Evolutionary conservation across 2,797 vertebrate species (phyloP).

Genomic region (Aselliscus stoliczkanus): DNA sequence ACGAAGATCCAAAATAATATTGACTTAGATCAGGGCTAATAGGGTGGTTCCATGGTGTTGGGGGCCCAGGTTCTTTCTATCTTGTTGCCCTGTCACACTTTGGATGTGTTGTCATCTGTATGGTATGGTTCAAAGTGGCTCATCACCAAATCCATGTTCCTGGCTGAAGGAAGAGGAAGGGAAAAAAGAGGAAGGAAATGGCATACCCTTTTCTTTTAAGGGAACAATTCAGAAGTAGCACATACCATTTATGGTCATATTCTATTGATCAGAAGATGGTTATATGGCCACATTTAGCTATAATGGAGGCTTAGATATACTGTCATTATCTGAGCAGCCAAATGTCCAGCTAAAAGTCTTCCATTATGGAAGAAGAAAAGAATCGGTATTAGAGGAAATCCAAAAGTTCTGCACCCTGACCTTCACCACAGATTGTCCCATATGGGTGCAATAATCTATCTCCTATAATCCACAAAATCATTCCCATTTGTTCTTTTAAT

Average conservation of each 20-base stretch:
- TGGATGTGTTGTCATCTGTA: not conserved
- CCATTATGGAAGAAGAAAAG: not conserved
- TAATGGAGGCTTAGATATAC: not conserved
- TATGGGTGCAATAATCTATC: not conserved
- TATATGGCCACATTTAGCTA: not conserved
- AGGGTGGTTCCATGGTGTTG: not conserved
- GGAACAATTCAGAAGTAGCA: not conserved
- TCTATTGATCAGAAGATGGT: not conserved
- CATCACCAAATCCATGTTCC: not conserved
- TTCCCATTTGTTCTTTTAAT: conserved; percentile 30
- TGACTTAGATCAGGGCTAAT: not conserved
- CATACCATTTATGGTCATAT: not conserved
- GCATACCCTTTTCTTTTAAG: not conserved
- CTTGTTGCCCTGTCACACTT: not conserved
- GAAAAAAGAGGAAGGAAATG: not conserved
- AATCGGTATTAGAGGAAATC: not conserved
- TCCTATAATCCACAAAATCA: not conserved
- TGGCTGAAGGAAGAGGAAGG: not conserved
- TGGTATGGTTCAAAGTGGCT: not conserved
- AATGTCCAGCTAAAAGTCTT: not conserved
- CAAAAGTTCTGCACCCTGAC: not conserved
- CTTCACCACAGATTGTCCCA: not conserved
- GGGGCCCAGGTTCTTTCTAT: not conserved
- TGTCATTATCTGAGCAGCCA: not conserved
- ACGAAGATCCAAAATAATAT: not conserved